Conservation (phyloP, 2,797 vertebrate species). For the Ctenopoma multispine region DNA sequence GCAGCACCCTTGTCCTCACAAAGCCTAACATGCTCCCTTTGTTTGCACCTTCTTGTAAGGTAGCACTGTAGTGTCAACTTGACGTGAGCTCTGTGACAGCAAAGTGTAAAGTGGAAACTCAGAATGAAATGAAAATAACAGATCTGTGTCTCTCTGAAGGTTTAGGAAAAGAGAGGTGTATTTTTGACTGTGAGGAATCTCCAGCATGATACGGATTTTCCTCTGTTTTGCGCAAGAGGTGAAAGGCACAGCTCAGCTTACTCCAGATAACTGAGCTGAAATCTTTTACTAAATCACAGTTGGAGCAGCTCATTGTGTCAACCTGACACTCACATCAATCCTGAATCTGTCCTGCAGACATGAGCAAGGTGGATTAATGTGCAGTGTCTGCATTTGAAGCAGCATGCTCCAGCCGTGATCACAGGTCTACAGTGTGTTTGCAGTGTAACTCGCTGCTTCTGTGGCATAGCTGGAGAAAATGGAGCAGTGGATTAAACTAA, state of each 20-base stretch:
- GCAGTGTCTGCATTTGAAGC: slow-evolving; percentile 37
- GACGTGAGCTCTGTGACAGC: slow-evolving; percentile 42
- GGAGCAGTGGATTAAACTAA: slow-evolving; percentile 8
- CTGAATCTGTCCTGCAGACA: slow-evolving; percentile 9
- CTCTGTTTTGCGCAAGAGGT: slow-evolving; percentile 7
- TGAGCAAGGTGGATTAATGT: slow-evolving; percentile 23
- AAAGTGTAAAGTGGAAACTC: slow-evolving; percentile 60
- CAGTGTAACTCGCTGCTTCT: slow-evolving; percentile 6
- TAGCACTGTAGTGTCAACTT: slow-evolving; percentile 49
- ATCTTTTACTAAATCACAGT: slow-evolving; percentile 39
- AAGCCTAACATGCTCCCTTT: slow-evolving; percentile 23
- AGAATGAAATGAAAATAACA: slow-evolving; percentile 35
- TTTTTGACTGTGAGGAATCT: slow-evolving; percentile 11
- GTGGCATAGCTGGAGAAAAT: slow-evolving; percentile 13
- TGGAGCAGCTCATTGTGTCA: slow-evolving; percentile 31
- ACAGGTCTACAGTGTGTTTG: slow-evolving; percentile 10
- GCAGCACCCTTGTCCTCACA: slow-evolving; percentile 32
- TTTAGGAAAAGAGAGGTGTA: slow-evolving; percentile 10
- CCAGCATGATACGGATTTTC: slow-evolving; percentile 2
- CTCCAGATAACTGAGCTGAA: slow-evolving; percentile 31
- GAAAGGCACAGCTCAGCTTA: slow-evolving; percentile 13
- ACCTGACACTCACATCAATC: slow-evolving; percentile 27
- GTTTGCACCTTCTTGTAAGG: slow-evolving; percentile 31
- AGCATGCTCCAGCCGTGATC: slow-evolving; percentile 23
- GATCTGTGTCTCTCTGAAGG: slow-evolving; percentile 14